Percentiles rank a stretch among this genome's conserved stretches.
Conservation (phyloP, 1,140 invertebrate genomes). For the Pseudoatta argentina region DNA sequence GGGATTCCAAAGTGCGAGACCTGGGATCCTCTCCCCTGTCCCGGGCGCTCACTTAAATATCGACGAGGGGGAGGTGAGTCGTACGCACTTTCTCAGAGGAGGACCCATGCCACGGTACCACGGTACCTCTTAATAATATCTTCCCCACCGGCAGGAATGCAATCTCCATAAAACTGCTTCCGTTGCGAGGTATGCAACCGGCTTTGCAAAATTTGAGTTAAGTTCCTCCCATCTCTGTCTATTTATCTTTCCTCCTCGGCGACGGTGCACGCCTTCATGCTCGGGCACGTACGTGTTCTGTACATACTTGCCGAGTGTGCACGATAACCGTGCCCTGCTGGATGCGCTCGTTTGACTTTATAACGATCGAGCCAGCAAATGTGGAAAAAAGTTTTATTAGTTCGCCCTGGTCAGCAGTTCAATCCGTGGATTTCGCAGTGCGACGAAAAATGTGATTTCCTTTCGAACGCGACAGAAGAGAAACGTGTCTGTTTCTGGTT, state of each 20-base stretch:
- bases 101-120: conserved; percentile 40
- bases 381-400: conserved; percentile 22
- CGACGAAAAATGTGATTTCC: conserved; percentile 23
- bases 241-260: conserved; percentile 65
- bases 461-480: neutral
- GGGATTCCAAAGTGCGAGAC: neutral
- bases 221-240: conserved; percentile 65
- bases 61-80: conserved; percentile 30
- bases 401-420: neutral
- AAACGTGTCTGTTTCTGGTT: neutral
- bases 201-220: conserved; percentile 80
- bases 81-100: conserved; percentile 21
- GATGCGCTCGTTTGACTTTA: conserved; percentile 5
- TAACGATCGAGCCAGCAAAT: conserved; percentile 28
- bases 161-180: conserved; percentile 85
- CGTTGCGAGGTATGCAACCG: conserved; percentile 74
- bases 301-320: conserved; percentile 26
- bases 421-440: neutral
- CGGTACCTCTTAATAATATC: conserved; percentile 81
- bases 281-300: conserved; percentile 2
- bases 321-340: conserved; percentile 27
- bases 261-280: conserved; percentile 33
- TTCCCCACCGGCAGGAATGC: conserved; percentile 77
- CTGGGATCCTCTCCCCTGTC: neutral
- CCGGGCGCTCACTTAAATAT: conserved; percentile 44